Base-by-base conservation (phyloP, 1,140 invertebrate genomes). In the Zaprionus africanus region DNA sequence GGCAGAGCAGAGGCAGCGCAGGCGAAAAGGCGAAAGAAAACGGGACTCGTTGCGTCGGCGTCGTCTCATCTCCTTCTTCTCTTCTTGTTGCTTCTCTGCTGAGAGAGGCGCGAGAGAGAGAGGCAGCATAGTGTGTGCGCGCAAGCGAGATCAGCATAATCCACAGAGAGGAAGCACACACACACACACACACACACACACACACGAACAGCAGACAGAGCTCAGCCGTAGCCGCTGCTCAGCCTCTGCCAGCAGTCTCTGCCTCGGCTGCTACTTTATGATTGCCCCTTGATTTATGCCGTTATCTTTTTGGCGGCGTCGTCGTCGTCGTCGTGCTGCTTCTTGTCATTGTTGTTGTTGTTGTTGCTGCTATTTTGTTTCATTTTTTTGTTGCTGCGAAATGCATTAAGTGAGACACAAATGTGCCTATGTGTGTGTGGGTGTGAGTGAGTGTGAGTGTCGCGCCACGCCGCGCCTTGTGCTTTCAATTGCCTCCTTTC, bases 201-300 rank as follows among this genome's bases (percentile, higher is more conserved):
- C 15, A 15, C 36, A 38, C 15, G n/a, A 5, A n/a, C 2, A 5
- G 5, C 5, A 46, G 36, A 31, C 26, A 13, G 15, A 28, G 36
- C 34, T 54, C 15, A 24, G 54, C 38, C 17, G 38, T 54, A 59
- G 70, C 34, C 56, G 64, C 63, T 34, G 38, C 67, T 61, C 15
- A 31, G 7, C 7, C 28, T 7, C 28, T 9, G 28, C 28, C 7
- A 26, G 24, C 15, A 31, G 31, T 3, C 31, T 11, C 31, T 34
- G 31, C 31, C 31, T 34, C 31, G 9, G 31, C 9, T 11, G 53
- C 61, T 57, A 36, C 53, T 72, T 77, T 73, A 61, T 77, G 74
- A 77, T 77, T 77, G 74, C 74, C 74, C 74, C 74, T 73, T 77
- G 74, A 77, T 77, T 77, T 77, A 73, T 77, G 74, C 69, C 41